Conservation (phyloP, 1,140 invertebrate species). For the Pseudobourletiella spinata region DNA sequence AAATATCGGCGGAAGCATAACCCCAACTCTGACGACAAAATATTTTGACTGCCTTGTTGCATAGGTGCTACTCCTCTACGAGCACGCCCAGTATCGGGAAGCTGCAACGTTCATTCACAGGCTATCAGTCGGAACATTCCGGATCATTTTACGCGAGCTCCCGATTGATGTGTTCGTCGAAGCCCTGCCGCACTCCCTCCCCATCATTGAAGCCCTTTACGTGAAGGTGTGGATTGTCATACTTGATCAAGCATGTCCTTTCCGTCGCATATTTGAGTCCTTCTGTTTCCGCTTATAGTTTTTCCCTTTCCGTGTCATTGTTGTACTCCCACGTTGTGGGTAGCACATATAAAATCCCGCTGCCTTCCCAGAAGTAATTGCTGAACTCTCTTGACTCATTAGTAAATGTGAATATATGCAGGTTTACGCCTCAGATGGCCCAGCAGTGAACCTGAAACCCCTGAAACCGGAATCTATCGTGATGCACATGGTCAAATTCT, state of each 20-base stretch:
- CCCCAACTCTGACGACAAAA: no score
- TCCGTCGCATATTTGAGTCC: not conserved
- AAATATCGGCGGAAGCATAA: no score
- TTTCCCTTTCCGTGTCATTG: no score
- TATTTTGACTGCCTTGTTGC: no score
- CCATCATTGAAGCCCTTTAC: constrained; percentile 75
- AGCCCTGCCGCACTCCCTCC: constrained; percentile 71
- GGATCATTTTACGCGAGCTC: constrained; percentile 50
- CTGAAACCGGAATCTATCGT: constrained; percentile 64
- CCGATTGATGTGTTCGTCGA: constrained; percentile 79
- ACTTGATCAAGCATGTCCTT: not conserved
- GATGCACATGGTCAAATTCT: constrained; percentile 68
- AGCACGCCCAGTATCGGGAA: constrained; percentile 67
- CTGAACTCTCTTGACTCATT: not conserved
- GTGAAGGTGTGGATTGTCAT: constrained; percentile 49
- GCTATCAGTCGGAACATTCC: constrained; percentile 56
- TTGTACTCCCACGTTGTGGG: no score
- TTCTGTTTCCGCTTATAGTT: no score
- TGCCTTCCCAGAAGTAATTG: not conserved
- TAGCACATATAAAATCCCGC: no score
- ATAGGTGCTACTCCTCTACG: constrained; percentile 47
- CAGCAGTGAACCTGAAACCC: constrained; percentile 37
- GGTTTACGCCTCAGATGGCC: constrained; percentile 36
- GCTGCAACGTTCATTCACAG: constrained; percentile 65
- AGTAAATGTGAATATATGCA: not conserved